Conservation (phyloP, 2,888 invertebrate genomes). For the Thymelicus lineola region DNA sequence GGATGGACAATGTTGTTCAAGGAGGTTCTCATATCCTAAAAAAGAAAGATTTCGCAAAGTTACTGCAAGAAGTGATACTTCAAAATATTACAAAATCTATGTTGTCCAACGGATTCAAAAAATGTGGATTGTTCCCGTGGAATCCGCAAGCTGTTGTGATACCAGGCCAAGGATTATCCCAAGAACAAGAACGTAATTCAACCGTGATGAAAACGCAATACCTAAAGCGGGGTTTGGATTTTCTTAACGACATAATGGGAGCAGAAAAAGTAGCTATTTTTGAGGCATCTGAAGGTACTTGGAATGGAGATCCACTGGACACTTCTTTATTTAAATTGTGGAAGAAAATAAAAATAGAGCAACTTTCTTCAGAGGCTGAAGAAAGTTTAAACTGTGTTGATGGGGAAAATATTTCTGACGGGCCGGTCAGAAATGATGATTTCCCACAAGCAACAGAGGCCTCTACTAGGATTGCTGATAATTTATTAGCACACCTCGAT, state of each 20-base stretch:
- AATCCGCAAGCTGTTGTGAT: constrained; percentile 13
- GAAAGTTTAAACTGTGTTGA: no score
- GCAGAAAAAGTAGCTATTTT: neutral
- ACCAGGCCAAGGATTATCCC: no score
- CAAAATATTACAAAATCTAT: constrained; percentile 41
- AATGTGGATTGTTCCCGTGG: constrained; percentile 41
- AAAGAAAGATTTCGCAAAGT: constrained; percentile 45
- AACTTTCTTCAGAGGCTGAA: neutral
- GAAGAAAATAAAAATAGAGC: neutral
- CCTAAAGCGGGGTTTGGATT: neutral
- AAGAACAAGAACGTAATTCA: neutral
- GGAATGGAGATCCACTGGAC: neutral
- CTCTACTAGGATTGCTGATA: neutral
- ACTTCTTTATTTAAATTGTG: neutral
- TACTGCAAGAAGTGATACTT: constrained; percentile 45
- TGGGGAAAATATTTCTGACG: neutral
- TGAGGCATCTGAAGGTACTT: neutral
- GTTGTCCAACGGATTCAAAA: constrained; percentile 43
- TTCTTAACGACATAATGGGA: neutral
- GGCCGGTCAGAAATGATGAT: neutral
- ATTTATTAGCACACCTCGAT: neutral
- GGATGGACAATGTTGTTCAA: neutral
- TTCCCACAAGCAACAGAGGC: neutral
- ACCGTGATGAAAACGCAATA: neutral
- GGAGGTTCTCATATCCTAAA: constrained; percentile 40